Percentiles rank a stretch among this genome's conserved stretches.
Evolutionary conservation across 2,113 vertebrate species (phyloP).

Genomic region (Nannospalax galili): DNA sequence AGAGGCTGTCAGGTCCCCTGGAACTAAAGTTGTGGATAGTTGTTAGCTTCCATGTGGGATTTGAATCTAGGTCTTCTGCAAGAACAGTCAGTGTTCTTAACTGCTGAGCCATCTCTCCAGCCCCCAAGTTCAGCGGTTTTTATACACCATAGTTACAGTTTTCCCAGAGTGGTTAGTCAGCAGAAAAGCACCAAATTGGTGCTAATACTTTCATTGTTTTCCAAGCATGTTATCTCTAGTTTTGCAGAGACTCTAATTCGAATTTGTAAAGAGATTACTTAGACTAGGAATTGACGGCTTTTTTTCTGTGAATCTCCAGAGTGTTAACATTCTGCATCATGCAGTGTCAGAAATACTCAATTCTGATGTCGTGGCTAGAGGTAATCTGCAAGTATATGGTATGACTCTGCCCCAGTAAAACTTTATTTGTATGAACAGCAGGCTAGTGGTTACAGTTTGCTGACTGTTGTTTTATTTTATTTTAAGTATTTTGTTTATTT

Average conservation of each 20-base stretch:
- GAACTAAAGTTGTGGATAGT: no score
- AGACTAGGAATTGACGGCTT: background rate
- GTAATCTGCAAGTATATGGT: background rate
- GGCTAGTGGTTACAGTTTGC: background rate
- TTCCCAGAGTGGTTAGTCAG: constrained; percentile 43
- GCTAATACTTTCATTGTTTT: constrained; percentile 46
- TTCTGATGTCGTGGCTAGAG: background rate
- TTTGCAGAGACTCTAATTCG: background rate
- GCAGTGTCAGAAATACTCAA: background rate
- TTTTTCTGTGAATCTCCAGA: background rate
- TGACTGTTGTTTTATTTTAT: no score
- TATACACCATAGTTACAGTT: background rate
- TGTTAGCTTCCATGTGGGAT: no score
- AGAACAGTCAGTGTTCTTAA: no score
- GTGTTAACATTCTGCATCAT: background rate
- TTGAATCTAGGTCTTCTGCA: no score
- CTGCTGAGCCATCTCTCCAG: no score
- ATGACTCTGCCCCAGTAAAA: background rate
- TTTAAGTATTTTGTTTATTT: no score
- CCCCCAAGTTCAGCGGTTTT: constrained; percentile 43
- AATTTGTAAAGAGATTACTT: constrained; percentile 28
- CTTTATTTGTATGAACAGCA: background rate
- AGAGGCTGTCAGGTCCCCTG: no score
- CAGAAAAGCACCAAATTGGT: constrained; percentile 43
- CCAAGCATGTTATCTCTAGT: background rate